Evolutionary conservation across 2,888 invertebrate genomes (phyloP).

Genomic region (Barypeithes pellucidus): DNA sequence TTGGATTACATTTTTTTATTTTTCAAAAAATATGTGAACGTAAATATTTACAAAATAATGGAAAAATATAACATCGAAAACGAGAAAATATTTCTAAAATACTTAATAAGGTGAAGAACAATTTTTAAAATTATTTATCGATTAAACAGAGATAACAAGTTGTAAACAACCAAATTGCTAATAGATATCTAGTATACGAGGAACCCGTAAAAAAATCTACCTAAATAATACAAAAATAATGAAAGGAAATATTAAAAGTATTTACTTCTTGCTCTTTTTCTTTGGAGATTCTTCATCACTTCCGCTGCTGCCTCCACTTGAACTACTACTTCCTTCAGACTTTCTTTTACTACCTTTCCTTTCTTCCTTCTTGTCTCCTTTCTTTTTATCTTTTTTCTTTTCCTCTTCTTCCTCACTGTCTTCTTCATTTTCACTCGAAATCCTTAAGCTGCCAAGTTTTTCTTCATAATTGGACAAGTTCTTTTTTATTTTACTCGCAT

Average conservation of each 20-base stretch:
- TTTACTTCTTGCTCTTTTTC: conserved; percentile 61
- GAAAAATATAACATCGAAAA: not conserved
- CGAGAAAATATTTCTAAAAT: not conserved
- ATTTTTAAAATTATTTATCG: too few relatives aligned
- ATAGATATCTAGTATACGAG: not conserved
- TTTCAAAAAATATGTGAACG: conserved; percentile 13
- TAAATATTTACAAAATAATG: conserved; percentile 7
- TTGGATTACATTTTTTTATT: not conserved
- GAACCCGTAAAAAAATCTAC: not conserved
- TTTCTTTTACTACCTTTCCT: conserved; percentile 62
- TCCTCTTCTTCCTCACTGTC: conserved; percentile 57
- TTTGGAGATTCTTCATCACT: conserved; percentile 65
- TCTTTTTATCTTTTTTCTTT: conserved; percentile 53
- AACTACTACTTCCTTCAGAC: conserved; percentile 58
- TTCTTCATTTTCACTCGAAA: conserved; percentile 59
- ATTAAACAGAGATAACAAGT: too few relatives aligned
- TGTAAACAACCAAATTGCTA: not conserved
- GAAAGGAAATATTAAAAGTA: conserved; percentile 10
- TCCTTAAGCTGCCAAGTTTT: conserved; percentile 66
- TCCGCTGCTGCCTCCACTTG: conserved; percentile 55
- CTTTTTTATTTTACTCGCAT: conserved; percentile 79
- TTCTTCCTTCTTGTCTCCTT: conserved; percentile 23
- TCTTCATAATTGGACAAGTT: conserved; percentile 71
- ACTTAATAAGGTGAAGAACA: not conserved
- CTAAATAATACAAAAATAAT: conserved; percentile 11